Evolutionary conservation across 2,113 vertebrate genomes (phyloP), one percentile per base, ranked within the genome.

Genomic region (Tetrao urogallus): DNA sequence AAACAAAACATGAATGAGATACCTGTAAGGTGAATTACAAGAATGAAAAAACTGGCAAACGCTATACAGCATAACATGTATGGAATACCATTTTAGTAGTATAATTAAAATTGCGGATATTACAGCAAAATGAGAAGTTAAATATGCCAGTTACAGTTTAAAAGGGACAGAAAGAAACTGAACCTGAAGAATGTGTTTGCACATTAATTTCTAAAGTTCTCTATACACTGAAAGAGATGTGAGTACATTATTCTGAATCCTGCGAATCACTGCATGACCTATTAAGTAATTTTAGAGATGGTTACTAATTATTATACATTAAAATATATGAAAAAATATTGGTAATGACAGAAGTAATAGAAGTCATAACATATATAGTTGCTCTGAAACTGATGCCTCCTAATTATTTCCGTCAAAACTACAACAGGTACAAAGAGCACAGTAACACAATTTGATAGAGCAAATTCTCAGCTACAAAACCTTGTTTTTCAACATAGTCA

Each of bases 201-300:
- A 69, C 34, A 58, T 89, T 92, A 69, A 86, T 92, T 95, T 85
- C 71, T 45, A 8, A 63, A 73, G 27, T 72, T 82, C 66, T 73
- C 66, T 73, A 13, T 36, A 42, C 19, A 25, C 8, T 65, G 18
- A 56, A 93, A 10, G 5, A 24, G 5, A 3, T 69, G 4, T 69
- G 54, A 50, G 22, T 6, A 69, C 52, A 28, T 24, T 24, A 71
- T 76, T 61, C 20, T 65, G 56, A 92, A 74, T 71, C 42, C 34
- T 34, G 4, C 57, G 8, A 86, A 74, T 56, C 38, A 61, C 1
- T 89, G 36, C 50, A 34, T 63, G 34, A 45, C 42, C 43, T 75
- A 25, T 69, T 80, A 90, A 87, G 57, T 8, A 84, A 70, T 43
- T 43, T 9, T 38, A 77, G 28, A 71, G 14, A 28, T 54, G 11